Evolutionary conservation across 2,113 vertebrate genomes (phyloP).

Genomic region (Corythornis madagascariensis): DNA sequence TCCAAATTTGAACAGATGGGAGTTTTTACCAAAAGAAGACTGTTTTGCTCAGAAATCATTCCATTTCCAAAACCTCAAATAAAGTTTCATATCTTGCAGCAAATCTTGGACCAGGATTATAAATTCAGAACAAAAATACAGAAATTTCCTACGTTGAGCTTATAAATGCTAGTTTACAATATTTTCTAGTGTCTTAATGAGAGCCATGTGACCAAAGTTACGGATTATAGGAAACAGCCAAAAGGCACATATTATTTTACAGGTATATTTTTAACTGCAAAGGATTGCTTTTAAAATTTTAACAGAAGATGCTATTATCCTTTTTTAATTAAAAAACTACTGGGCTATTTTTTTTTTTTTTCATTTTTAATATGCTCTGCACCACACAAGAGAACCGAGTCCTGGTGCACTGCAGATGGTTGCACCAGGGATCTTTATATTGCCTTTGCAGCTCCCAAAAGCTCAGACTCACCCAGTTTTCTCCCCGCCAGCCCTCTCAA

Average conservation of each 20-base stretch:
- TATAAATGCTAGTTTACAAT: conserved; percentile 54
- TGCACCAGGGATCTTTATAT: background rate
- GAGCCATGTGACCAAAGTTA: conserved; percentile 50
- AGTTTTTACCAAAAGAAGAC: conserved; percentile 14
- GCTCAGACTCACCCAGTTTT: background rate
- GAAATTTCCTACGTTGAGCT: conserved; percentile 53
- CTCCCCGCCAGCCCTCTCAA: background rate
- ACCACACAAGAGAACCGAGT: background rate
- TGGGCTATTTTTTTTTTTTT: background rate
- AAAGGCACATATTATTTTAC: conserved; percentile 37
- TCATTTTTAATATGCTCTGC: background rate
- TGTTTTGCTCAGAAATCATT: conserved; percentile 37
- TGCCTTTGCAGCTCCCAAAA: background rate
- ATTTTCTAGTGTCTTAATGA: conserved; percentile 56
- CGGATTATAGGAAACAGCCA: conserved; percentile 38
- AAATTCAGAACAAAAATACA: conserved; percentile 61
- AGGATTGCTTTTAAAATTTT: background rate
- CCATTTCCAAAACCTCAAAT: conserved; percentile 54
- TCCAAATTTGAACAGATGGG: conserved; percentile 47
- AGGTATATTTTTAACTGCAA: conserved; percentile 4
- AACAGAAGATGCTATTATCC: conserved; percentile 25
- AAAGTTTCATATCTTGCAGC: conserved; percentile 58
- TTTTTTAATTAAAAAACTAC: conserved; percentile 51
- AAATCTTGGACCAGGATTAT: conserved; percentile 32
- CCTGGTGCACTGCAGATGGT: background rate